Conservation (phyloP, 2,113 vertebrate genomes). For the Xenotilapia flavipinnis region DNA sequence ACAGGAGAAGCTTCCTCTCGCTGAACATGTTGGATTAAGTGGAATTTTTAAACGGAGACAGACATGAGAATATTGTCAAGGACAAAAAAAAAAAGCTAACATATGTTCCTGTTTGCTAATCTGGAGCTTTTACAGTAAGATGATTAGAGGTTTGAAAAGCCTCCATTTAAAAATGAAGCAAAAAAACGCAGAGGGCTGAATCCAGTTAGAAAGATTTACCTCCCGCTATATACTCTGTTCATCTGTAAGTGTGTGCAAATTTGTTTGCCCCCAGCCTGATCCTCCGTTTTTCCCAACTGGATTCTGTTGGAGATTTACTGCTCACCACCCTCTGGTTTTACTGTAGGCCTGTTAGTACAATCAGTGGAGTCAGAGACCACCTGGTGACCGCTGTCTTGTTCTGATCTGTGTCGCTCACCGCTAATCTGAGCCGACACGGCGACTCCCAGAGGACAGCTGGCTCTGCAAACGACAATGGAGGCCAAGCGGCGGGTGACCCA, state of each 20-base stretch:
- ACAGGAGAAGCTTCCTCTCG: neutral
- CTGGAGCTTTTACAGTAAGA: constrained; percentile 61
- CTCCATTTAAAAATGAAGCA: constrained; percentile 18
- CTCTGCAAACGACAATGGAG: constrained; percentile 15
- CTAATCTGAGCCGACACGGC: constrained; percentile 52
- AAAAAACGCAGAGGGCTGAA: neutral
- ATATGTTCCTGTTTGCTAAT: constrained; percentile 60
- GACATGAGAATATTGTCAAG: neutral
- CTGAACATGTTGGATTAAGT: neutral
- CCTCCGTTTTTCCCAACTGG: neutral
- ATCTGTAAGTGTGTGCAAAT: neutral
- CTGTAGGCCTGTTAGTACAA: neutral
- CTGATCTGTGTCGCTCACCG: constrained; percentile 5
- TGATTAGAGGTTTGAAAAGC: constrained; percentile 57
- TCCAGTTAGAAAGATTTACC: neutral
- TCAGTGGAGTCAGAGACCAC: constrained; percentile 18
- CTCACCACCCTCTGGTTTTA: neutral
- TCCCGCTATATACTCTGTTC: neutral
- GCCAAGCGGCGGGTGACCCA: constrained; percentile 25
- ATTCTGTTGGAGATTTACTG: neutral
- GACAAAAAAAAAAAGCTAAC: constrained; percentile 27
- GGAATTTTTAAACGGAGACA: neutral
- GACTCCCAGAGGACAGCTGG: constrained; percentile 45
- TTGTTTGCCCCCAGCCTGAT: neutral
- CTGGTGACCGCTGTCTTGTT: constrained; percentile 17